A percentile compares a stretch with the other conserved stretches of the same genome.
phyloP scores from a whole-genome alignment of 1,140 invertebrate species.

The Chrysoperla carnea region DNA sequence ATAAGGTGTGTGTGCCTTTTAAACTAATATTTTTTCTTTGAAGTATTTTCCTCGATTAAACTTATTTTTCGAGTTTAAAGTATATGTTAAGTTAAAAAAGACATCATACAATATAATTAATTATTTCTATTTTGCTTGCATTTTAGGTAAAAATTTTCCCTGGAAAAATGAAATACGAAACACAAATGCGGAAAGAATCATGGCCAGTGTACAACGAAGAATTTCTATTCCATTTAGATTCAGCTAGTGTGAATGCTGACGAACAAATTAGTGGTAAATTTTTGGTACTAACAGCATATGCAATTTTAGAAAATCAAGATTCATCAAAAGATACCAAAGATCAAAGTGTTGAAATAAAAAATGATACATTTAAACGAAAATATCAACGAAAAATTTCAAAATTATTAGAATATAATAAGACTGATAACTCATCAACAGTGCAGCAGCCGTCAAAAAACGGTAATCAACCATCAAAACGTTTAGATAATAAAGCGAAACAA shows the following conservation, averaged over 20 bases:
- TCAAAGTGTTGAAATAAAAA: slow-evolving; percentile 24
- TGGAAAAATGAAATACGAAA: slow-evolving; percentile 52
- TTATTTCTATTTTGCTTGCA: too few species aligned
- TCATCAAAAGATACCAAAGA: slow-evolving; percentile 18
- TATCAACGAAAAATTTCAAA: too few species aligned
- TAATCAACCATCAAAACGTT: background rate
- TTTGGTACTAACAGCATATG: slow-evolving; percentile 53
- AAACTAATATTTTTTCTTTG: too few species aligned
- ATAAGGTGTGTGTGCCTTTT: too few species aligned
- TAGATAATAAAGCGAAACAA: slow-evolving; percentile 18
- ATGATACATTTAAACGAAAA: slow-evolving; percentile 25
- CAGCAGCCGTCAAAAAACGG: slow-evolving; percentile 16
- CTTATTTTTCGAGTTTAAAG: too few species aligned
- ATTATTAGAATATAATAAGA: too few species aligned
- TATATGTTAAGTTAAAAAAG: too few species aligned
- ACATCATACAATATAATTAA: too few species aligned
- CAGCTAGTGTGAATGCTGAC: slow-evolving; percentile 27
- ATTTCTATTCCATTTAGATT: slow-evolving; percentile 42
- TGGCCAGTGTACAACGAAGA: slow-evolving; percentile 65
- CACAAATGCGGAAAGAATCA: slow-evolving; percentile 47
- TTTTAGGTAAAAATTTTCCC: slow-evolving; percentile 56
- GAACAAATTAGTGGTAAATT: slow-evolving; percentile 46
- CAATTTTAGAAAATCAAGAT: slow-evolving; percentile 39
- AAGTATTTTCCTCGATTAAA: too few species aligned
- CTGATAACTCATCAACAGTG: slow-evolving; percentile 10